phyloP scores from a whole-genome alignment of 2,888 invertebrate genomes.

The Fissipunctia ypsillon region DNA sequence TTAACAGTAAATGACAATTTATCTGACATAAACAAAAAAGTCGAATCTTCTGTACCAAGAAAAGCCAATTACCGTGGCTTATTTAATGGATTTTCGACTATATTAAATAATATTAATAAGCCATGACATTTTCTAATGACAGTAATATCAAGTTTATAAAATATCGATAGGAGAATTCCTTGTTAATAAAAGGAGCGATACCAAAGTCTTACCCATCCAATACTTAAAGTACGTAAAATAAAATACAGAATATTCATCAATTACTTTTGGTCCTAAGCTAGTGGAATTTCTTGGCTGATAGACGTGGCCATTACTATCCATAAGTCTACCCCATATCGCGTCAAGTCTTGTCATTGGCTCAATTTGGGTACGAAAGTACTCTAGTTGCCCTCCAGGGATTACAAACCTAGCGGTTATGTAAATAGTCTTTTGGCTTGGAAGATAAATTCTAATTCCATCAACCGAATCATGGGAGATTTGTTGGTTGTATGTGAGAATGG shows the following conservation, averaged over 20 bases:
- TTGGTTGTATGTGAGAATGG: constrained; percentile 44
- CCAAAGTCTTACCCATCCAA: neutral
- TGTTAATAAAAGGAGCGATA: neutral
- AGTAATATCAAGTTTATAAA: neutral
- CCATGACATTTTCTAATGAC: neutral
- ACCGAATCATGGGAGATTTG: constrained; percentile 56
- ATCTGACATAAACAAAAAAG: neutral
- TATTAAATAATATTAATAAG: neutral
- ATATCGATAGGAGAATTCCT: neutral
- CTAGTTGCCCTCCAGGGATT: constrained; percentile 35
- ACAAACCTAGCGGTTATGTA: constrained; percentile 49
- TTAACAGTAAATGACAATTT: neutral
- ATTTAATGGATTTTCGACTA: neutral
- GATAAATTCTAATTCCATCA: constrained; percentile 57
- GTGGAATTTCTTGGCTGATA: neutral
- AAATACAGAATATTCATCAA: neutral
- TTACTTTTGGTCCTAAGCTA: neutral
- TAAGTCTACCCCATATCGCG: constrained; percentile 23
- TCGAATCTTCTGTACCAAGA: neutral
- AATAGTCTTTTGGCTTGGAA: constrained; percentile 50
- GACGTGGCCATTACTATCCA: neutral
- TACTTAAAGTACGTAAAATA: neutral
- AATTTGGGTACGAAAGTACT: constrained; percentile 39
- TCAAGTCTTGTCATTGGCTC: constrained; percentile 24
- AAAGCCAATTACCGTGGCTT: neutral